Percentiles rank a stretch among this genome's conserved stretches.
Conservation (phyloP, 1,140 invertebrate genomes). For the Globodera rostochiensis region DNA sequence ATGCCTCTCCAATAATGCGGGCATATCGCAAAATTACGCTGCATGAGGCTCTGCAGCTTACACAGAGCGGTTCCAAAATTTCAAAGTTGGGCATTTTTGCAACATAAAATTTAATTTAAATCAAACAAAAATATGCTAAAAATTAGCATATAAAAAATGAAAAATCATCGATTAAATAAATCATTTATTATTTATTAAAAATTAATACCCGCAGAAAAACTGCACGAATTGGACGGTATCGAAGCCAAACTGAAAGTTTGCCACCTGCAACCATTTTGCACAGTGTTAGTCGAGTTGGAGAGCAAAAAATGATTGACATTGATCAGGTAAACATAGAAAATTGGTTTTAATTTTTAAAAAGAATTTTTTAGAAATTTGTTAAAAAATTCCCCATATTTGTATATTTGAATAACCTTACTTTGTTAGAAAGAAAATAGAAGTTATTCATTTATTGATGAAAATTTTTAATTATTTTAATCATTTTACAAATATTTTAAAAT, state of each 20-base stretch:
- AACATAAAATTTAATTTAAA: no score
- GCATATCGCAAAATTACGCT: conserved; percentile 57
- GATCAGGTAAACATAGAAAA: not conserved
- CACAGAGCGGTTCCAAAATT: conserved; percentile 14
- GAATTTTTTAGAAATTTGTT: no score
- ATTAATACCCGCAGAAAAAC: not conserved
- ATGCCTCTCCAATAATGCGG: conserved; percentile 50
- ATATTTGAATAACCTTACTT: no score
- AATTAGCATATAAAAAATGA: not conserved
- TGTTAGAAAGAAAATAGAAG: no score
- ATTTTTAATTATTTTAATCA: no score
- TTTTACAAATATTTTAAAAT: no score
- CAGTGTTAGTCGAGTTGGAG: conserved; percentile 5
- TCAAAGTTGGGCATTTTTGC: not conserved
- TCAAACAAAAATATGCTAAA: no score
- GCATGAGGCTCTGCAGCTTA: conserved; percentile 48
- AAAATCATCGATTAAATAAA: not conserved
- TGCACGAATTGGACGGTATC: not conserved
- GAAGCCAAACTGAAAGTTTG: not conserved
- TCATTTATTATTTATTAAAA: not conserved
- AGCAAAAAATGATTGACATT: not conserved
- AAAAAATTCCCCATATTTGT: no score
- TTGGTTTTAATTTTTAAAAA: not conserved
- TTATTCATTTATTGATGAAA: no score
- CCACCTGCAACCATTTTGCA: conserved; percentile 1